phyloP scores from a whole-genome alignment of 2,888 invertebrate genomes.

The Apamea epomidion region DNA sequence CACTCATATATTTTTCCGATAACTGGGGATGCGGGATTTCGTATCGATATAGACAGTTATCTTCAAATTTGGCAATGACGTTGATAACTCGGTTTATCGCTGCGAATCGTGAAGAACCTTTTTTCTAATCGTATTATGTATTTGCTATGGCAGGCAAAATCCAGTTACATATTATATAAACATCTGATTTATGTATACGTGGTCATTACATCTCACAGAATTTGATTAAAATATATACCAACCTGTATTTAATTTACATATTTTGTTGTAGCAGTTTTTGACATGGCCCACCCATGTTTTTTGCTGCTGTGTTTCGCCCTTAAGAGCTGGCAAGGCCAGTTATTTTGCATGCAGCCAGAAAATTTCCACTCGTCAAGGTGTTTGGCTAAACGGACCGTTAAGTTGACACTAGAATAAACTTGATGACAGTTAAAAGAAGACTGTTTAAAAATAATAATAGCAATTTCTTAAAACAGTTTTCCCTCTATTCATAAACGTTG shows the following conservation, averaged over 20 bases:
- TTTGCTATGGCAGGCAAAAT: conserved; percentile 24
- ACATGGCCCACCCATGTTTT: background rate
- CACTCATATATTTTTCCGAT: conserved; percentile 58
- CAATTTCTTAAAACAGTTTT: background rate
- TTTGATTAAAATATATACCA: conserved; percentile 17
- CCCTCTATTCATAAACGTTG: background rate
- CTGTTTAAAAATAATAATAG: background rate
- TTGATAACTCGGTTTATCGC: conserved; percentile 16
- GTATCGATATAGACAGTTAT: conserved; percentile 18
- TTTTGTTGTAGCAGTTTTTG: background rate
- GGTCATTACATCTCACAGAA: background rate
- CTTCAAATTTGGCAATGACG: conserved; percentile 48
- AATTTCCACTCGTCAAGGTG: background rate
- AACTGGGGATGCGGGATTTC: conserved; percentile 61
- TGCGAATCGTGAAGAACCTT: conserved; percentile 8
- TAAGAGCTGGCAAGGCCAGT: background rate
- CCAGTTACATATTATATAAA: conserved; percentile 18
- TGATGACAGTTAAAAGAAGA: background rate
- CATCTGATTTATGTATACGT: conserved; percentile 9
- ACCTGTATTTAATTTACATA: conserved; percentile 10
- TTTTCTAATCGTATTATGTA: conserved; percentile 9
- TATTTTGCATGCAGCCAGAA: background rate
- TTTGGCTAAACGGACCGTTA: too few relatives aligned
- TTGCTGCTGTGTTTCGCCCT: background rate
- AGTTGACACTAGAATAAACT: background rate